Evolutionary conservation across 2,113 vertebrate genomes (phyloP).

Genomic region (Reinhardtius hippoglossoides): DNA sequence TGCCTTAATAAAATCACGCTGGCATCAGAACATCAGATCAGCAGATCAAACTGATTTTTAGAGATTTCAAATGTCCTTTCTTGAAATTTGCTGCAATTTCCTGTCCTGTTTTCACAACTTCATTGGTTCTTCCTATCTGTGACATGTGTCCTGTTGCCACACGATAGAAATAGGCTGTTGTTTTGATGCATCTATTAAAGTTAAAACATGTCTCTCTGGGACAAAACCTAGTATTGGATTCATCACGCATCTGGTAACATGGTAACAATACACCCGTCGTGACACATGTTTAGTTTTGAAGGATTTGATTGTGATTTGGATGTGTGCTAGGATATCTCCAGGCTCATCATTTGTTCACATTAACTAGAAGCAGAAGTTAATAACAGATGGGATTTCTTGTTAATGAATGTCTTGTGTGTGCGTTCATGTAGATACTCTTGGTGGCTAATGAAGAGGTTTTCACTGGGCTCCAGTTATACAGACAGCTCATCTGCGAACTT

Average conservation of each 20-base stretch:
- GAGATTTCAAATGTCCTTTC: constrained; percentile 54
- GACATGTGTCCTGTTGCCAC: constrained; percentile 77
- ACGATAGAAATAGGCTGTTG: constrained; percentile 66
- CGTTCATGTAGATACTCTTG: neutral
- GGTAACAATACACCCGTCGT: neutral
- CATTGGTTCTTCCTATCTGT: constrained; percentile 68
- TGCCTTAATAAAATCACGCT: constrained; percentile 9
- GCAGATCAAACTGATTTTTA: constrained; percentile 31
- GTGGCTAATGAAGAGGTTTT: constrained; percentile 17
- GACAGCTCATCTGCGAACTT: neutral
- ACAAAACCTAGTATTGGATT: constrained; percentile 11
- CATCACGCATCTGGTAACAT: constrained; percentile 14
- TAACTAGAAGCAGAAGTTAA: constrained; percentile 3
- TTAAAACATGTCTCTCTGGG: constrained; percentile 8
- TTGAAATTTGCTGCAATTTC: constrained; percentile 78
- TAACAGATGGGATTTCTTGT: constrained; percentile 16
- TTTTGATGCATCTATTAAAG: constrained; percentile 38
- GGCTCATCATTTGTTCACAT: constrained; percentile 16
- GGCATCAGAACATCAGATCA: constrained; percentile 1
- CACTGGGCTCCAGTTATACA: constrained; percentile 6
- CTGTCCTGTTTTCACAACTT: constrained; percentile 83
- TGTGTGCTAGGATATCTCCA: constrained; percentile 4
- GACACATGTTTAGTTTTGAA: constrained; percentile 1
- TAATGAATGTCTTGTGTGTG: constrained; percentile 5
- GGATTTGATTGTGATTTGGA: constrained; percentile 18